Evolutionary conservation across 2,888 invertebrate species (phyloP), one percentile per base, ranked within the genome.

Genomic region (Aspidiotus rigidus): DNA sequence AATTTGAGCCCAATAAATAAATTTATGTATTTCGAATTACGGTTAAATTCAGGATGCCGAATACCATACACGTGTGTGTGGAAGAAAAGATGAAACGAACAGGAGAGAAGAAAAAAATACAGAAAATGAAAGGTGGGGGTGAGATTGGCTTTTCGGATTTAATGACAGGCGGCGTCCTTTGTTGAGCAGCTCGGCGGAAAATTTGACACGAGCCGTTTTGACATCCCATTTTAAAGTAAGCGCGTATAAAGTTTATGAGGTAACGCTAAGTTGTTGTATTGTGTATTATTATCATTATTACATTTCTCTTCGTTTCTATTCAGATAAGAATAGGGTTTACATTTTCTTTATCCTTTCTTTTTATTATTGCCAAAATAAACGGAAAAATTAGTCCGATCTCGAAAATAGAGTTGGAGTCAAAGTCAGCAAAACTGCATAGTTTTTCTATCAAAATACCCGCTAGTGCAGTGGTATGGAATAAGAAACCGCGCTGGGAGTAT

Each of bases 201-300:
- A 59, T 59, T 59, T 59, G 59, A 59, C 59, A 59, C 59, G 59
- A 59, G 59, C 59, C 59, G 59, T 39, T 59, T 59, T 16, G 59
- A 59, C 59, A 59, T 59, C 59, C 17, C 13, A 17, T 59, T 28
- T 17, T 56, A 56, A 49, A 49, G 11, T 49, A n/a, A 49, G 49
- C 49, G n/a, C 28, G 28, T 49, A n/a, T 49, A n/a, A 49, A 49
- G 49, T 49, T 49, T 49, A 49, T 11, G 49, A 49, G 49, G 49
- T n/a, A 49, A 28, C 28, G 28, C 28, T 28, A 28, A 28, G 28
- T 28, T 28, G 28, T 28, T 28, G 28, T 28, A 28, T 28, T 28
- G 28, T 28, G 28, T 28, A 28, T 28, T 28, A 28, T 28, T 28
- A 28, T 28, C 28, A 28, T 28, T 28, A 28, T 28, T 28, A 28